Evolutionary conservation across 2,797 vertebrate species (phyloP).

Genomic region (Phaenicophaeus curvirostris): DNA sequence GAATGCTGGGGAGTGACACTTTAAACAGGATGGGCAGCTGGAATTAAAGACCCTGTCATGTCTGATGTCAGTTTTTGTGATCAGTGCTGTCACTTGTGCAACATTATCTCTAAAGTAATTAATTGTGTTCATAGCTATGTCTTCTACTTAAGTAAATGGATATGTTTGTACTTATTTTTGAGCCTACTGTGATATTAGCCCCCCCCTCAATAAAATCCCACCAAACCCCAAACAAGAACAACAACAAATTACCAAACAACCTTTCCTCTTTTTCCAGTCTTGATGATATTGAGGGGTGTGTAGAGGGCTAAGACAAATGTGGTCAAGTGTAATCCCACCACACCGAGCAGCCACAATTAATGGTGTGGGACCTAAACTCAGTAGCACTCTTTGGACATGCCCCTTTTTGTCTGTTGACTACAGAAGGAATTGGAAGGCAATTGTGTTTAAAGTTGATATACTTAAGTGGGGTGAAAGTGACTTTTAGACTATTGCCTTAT

Average conservation of each 20-base stretch:
- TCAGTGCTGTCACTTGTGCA: neutral
- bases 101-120: neutral
- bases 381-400: neutral
- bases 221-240: neutral
- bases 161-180: neutral
- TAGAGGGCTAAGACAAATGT: neutral
- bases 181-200: neutral
- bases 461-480: neutral
- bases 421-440: neutral
- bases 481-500: neutral
- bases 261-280: fast-evolving
- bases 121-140: neutral
- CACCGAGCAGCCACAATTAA: neutral
- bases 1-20: neutral
- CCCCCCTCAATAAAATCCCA: neutral
- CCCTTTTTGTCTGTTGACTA: neutral
- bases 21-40: neutral
- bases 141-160: neutral
- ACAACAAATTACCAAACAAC: neutral
- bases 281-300: neutral
- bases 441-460: neutral
- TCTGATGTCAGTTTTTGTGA: neutral
- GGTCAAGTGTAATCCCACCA: neutral
- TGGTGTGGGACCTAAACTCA: neutral
- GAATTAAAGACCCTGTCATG: neutral